Conservation (phyloP, 2,113 vertebrate genomes). For the Sterna hirundo region DNA sequence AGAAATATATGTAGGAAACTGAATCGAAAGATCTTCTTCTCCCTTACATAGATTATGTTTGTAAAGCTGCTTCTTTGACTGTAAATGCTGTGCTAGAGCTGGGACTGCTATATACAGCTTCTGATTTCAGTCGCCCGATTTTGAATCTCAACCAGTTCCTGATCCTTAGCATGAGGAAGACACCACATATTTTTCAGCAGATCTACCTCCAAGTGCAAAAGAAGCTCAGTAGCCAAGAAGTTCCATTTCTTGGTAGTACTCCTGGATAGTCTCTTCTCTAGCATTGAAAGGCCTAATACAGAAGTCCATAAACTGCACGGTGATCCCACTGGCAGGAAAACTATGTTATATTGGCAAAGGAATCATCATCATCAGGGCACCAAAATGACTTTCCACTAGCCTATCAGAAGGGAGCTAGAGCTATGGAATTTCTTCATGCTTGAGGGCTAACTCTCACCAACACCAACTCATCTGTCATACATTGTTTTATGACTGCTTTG, state of each 20-base stretch:
- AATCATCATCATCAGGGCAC: neutral
- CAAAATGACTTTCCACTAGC: neutral
- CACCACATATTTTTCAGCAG: neutral
- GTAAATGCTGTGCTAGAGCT: neutral
- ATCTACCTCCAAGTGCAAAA: neutral
- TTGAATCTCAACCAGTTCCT: neutral
- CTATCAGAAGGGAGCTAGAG: neutral
- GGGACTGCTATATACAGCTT: neutral
- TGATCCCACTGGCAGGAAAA: neutral
- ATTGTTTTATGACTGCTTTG: neutral
- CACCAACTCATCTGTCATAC: neutral
- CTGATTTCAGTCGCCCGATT: neutral
- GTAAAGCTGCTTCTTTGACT: neutral
- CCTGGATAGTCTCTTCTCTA: neutral
- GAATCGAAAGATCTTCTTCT: neutral
- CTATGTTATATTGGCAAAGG: neutral
- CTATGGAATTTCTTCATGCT: slow-evolving; percentile 7
- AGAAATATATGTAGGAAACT: neutral
- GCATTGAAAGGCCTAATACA: neutral
- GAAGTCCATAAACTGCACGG: neutral
- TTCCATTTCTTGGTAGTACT: neutral
- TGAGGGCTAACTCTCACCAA: neutral
- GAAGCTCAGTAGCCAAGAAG: neutral
- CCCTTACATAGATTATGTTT: neutral
- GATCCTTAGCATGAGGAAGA: neutral